Base-by-base conservation (phyloP, 2,113 vertebrate genomes). In the Vicugna pacos region DNA sequence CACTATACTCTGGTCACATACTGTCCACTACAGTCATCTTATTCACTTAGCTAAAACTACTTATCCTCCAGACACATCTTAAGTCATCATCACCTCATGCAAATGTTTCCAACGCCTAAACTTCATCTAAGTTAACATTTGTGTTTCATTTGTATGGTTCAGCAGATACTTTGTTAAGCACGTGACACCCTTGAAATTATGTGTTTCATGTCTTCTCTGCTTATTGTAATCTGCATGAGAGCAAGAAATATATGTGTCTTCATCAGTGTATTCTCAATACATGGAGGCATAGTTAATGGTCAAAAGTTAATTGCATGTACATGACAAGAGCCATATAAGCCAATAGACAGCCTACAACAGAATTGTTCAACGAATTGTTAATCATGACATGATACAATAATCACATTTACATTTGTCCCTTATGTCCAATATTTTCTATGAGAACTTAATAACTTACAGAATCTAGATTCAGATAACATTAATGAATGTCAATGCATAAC, bases 401-500 rank as follows among this genome's bases (percentile, higher is more conserved):
- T 82, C 30, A 52, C 30, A 46, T 67, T 69, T 12, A 60, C 54
- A 15, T 77, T 69, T 89, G 46, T 96, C 14, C 6, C 8, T 85
- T 92, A 58, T 10, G 22, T 26, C 83, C 46, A 56, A 50, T 75
- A 52, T 30, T 38, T 28, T 30, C 46, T 46, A 77, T 20, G 14
- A n/a, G 16, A 70, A 8, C 16, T 77, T 54, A 70, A 42, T 77
- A 60, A 69, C 14, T 76, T 46, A 70, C 38, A 26, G 35, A 16
- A 75, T 75, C 38, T 50, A 52, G 14, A 94, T 73, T 83, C 42
- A 92, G 76, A 62, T 84, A 82, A 70, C n/a, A 73, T 65, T 92
- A 56, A 90, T 60, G 38, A 80, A 73, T 60, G 30, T 72, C 65
- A 87, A 42, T 54, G 6, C 6, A 50, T 67, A 91, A 52, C 8